Conservation (phyloP, 1,140 invertebrate genomes). For the Anoplophora glabripennis region DNA sequence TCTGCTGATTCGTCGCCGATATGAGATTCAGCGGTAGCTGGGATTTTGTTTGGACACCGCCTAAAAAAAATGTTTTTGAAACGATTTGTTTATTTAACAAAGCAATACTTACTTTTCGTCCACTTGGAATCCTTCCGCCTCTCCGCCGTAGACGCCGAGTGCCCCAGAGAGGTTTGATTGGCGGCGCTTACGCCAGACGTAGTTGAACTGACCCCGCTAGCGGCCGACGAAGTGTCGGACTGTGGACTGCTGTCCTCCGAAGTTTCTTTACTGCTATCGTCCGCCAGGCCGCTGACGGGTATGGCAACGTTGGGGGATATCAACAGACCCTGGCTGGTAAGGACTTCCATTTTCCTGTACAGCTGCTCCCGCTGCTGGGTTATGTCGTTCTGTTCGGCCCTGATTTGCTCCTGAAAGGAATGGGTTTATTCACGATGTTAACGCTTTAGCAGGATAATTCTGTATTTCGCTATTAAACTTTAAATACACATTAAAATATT, state of each 20-base stretch:
- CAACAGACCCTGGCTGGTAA: conserved; percentile 70
- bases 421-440: too few species aligned
- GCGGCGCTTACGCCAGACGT: conserved; percentile 35
- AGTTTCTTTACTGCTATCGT: conserved; percentile 46
- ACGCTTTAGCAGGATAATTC: too few species aligned
- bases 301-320: conserved; percentile 53
- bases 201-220: conserved; percentile 37
- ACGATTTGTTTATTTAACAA: not conserved
- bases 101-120: conserved; percentile 50
- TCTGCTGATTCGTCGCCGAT: conserved; percentile 80
- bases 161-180: conserved; percentile 33
- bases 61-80: conserved; percentile 11
- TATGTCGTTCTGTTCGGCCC: conserved; percentile 76
- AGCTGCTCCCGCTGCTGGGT: conserved; percentile 82
- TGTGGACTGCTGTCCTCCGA: conserved; percentile 47
- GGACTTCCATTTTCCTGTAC: conserved; percentile 75
- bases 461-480: too few species aligned
- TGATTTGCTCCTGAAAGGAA: conserved; percentile 63
- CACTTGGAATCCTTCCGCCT: conserved; percentile 57
- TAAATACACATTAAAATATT: too few species aligned
- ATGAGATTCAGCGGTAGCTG: conserved; percentile 70
- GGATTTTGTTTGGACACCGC: conserved; percentile 44
- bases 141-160: conserved; percentile 44
- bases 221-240: conserved; percentile 44
- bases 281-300: conserved; percentile 35